phyloP scores from a whole-genome alignment of 2,797 vertebrate genomes.

The Platyrinchus mystaceus region DNA sequence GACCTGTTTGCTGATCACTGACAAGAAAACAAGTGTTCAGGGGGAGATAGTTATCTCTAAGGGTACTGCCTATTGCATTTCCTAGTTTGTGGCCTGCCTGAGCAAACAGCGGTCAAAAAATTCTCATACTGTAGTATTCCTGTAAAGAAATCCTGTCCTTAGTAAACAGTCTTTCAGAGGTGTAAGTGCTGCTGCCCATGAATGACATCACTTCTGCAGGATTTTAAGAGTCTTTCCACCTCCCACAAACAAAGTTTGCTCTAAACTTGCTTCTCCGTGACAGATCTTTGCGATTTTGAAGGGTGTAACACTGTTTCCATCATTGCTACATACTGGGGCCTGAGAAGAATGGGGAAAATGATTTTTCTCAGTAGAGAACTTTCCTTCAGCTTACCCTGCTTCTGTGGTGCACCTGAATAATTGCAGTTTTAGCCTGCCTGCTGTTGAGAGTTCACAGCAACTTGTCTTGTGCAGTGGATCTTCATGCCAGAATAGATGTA shows the following conservation, averaged over 20 bases:
- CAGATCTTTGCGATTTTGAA: neutral
- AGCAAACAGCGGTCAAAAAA: neutral
- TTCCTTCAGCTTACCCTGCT: neutral
- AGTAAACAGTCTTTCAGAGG: neutral
- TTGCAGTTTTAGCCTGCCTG: neutral
- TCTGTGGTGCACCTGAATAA: neutral
- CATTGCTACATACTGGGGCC: accelerated
- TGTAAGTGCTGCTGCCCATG: neutral
- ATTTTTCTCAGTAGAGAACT: neutral
- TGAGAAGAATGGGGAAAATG: neutral
- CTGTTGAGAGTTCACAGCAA: neutral
- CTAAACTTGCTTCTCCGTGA: neutral
- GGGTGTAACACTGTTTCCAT: neutral
- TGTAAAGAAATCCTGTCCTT: neutral
- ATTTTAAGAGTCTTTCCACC: neutral
- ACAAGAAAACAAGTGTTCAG: neutral
- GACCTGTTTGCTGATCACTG: neutral
- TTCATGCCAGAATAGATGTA: neutral
- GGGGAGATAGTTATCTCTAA: neutral
- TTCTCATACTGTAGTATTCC: neutral
- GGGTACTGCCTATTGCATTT: neutral
- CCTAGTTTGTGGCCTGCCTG: neutral
- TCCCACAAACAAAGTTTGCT: neutral
- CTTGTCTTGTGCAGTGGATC: neutral
- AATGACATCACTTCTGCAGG: neutral